phyloP scores from a whole-genome alignment of 2,888 invertebrate genomes.

The Odiellus spinosus region DNA sequence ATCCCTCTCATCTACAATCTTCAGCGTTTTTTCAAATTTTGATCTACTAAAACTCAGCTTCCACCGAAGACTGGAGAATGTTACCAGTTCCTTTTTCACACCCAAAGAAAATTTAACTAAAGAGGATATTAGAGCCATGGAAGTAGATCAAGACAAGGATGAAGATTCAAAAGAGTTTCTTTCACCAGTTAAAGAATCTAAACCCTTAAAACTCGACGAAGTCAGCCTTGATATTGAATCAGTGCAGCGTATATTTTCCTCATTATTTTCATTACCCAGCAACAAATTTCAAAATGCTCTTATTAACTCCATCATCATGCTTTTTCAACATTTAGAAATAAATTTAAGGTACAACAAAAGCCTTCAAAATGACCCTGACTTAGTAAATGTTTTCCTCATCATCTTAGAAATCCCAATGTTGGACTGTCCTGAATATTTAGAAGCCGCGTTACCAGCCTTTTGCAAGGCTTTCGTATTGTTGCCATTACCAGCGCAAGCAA shows the following conservation, averaged over 20 bases:
- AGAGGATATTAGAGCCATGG: conserved; percentile 52
- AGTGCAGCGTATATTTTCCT: conserved; percentile 50
- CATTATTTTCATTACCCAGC: conserved; percentile 33
- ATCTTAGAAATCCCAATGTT: conserved; percentile 57
- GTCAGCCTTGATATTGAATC: conserved; percentile 33
- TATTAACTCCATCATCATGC: conserved; percentile 53
- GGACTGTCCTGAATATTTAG: conserved; percentile 44
- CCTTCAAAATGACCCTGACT: conserved; percentile 32
- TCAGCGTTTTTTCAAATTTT: conserved; percentile 54
- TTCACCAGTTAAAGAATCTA: neutral
- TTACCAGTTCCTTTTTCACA: neutral
- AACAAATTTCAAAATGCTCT: conserved; percentile 45
- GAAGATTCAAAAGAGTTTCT: conserved; percentile 45
- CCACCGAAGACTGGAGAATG: conserved; percentile 28
- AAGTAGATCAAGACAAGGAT: conserved; percentile 72
- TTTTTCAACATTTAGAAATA: conserved; percentile 54
- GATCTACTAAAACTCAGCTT: conserved; percentile 58
- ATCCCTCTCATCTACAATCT: conserved; percentile 54
- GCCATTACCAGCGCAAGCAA: conserved; percentile 56
- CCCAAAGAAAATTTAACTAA: conserved; percentile 35
- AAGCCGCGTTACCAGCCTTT: conserved; percentile 56
- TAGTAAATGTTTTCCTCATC: conserved; percentile 47
- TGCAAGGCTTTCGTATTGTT: conserved; percentile 52
- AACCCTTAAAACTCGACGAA: conserved; percentile 15
- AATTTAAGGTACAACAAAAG: conserved; percentile 43